Evolutionary conservation across 2,888 invertebrate species (phyloP).

Genomic region (Oxystoma pomonae): DNA sequence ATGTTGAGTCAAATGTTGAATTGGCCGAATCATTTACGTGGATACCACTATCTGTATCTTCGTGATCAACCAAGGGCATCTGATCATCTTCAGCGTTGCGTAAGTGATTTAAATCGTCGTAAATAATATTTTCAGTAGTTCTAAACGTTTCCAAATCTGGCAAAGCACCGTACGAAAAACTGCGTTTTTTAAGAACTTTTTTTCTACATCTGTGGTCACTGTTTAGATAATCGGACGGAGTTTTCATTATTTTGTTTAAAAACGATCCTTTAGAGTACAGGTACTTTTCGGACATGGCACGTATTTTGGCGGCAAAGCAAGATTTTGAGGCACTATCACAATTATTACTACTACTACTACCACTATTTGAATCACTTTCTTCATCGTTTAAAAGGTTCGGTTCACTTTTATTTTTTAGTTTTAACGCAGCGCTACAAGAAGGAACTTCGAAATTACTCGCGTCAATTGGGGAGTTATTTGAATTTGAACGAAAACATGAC

Average conservation of each 20-base stretch:
- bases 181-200: constrained; percentile 54
- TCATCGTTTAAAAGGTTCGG: not conserved
- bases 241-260: constrained; percentile 63
- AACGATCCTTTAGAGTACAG: constrained; percentile 66
- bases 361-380: constrained; percentile 7
- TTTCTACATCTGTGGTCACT: constrained; percentile 34
- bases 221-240: constrained; percentile 24
- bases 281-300: constrained; percentile 70
- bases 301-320: constrained; percentile 65
- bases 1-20: constrained; percentile 43
- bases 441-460: constrained; percentile 28
- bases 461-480: constrained; percentile 51
- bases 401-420: not conserved
- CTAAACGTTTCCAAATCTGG: constrained; percentile 70
- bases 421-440: constrained; percentile 25
- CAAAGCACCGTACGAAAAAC: constrained; percentile 71
- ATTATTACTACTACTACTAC: constrained; percentile 18
- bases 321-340: constrained; percentile 42
- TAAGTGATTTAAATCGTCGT: constrained; percentile 56
- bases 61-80: constrained; percentile 57
- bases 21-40: constrained; percentile 66
- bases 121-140: constrained; percentile 57
- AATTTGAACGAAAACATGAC: constrained; percentile 62
- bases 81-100: constrained; percentile 50
- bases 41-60: constrained; percentile 73